Percentiles rank a stretch among this genome's conserved stretches.
Conservation (phyloP, 2,888 invertebrate genomes). For the Drosophila emarginata region DNA sequence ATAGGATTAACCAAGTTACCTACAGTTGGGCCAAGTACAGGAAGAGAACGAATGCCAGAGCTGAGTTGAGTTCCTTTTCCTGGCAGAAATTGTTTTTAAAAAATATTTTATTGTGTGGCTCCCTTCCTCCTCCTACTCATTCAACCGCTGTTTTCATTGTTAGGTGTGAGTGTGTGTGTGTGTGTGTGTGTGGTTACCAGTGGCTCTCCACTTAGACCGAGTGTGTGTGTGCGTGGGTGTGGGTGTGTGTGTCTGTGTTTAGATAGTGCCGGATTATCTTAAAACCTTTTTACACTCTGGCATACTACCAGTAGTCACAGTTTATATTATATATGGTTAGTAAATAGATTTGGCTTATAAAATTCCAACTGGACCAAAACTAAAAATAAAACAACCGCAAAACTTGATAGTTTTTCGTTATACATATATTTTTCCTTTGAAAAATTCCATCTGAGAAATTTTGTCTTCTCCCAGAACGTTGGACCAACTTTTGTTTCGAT, state of each 20-base stretch:
- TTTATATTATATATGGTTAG: constrained; percentile 45
- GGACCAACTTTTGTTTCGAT: not conserved
- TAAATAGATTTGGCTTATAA: constrained; percentile 11
- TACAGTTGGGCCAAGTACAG: constrained; percentile 20
- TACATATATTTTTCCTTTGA: not conserved
- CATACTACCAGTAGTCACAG: constrained; percentile 51
- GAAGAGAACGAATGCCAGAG: not conserved
- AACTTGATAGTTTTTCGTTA: not conserved
- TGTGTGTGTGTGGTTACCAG: constrained; percentile 6
- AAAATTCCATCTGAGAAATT: not conserved
- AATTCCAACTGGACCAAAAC: not conserved
- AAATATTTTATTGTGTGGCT: constrained; percentile 58
- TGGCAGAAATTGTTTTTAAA: constrained; percentile 61
- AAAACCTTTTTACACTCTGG: constrained; percentile 60
- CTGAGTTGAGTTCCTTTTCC: constrained; percentile 36
- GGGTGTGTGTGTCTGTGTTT: constrained; percentile 10
- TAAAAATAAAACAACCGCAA: not conserved
- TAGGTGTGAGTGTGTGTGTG: not conserved
- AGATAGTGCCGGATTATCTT: constrained; percentile 54
- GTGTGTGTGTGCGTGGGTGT: too few relatives aligned
- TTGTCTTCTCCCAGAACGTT: not conserved
- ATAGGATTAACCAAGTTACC: constrained; percentile 78
- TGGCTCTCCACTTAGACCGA: not conserved
- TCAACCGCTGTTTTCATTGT: not conserved
- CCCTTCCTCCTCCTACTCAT: constrained; percentile 13